Conservation (phyloP, 2,888 invertebrate species). For the Eugnorisma glareosa region DNA sequence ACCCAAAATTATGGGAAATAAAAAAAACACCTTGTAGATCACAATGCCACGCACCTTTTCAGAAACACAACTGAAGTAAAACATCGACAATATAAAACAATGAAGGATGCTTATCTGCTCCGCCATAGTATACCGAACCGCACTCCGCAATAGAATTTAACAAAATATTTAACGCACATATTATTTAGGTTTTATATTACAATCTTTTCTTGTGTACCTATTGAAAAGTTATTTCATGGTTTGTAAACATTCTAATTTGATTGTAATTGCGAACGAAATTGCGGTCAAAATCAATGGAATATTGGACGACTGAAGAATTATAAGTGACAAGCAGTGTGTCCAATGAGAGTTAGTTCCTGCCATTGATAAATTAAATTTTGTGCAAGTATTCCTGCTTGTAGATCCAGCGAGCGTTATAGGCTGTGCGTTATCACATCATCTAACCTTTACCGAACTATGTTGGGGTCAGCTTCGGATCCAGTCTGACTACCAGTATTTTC, state of each 20-base stretch:
- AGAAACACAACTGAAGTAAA: constrained; percentile 32
- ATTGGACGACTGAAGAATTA: not conserved
- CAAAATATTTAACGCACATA: constrained; percentile 1
- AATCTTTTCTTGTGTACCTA: not conserved
- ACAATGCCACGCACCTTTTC: constrained; percentile 53
- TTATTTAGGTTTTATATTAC: constrained; percentile 12
- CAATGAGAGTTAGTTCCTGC: not conserved
- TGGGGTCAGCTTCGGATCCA: too few relatives aligned
- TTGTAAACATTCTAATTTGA: constrained; percentile 33
- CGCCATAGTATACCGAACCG: constrained; percentile 19
- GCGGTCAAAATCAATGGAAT: too few relatives aligned
- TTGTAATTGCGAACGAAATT: constrained; percentile 21
- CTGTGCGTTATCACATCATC: too few relatives aligned
- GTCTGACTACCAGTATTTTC: too few relatives aligned
- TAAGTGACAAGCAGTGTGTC: not conserved
- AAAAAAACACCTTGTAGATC: constrained; percentile 25
- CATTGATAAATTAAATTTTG: not conserved
- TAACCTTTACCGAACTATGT: too few relatives aligned
- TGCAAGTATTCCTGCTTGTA: not conserved
- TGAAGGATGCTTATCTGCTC: constrained; percentile 1
- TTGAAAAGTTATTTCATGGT: constrained; percentile 41
- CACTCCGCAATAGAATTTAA: not conserved
- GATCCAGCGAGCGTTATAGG: not conserved
- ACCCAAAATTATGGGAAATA: too few relatives aligned
- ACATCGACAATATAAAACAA: constrained; percentile 24